These are phyloP conservation scores for Yasuhikotakia modesta DNA, from an alignment of 2,797 vertebrate genomes.

Conservation along the genomic window DNA sequence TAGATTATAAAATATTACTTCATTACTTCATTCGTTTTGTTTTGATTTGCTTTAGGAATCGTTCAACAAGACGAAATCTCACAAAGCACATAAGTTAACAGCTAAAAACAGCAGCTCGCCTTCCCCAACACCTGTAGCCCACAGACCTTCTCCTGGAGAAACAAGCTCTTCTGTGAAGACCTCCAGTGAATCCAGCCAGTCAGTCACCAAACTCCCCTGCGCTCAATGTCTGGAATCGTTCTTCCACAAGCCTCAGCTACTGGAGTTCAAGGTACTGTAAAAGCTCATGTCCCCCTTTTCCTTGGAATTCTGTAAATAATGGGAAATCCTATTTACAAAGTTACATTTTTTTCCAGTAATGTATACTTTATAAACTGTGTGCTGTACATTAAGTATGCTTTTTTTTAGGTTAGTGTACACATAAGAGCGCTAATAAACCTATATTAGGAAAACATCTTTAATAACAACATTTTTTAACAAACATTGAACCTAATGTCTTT, in stretches of 20 bases:
- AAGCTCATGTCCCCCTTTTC: too few relatives aligned
- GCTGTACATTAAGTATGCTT: too few relatives aligned
- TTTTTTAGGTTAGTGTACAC: too few relatives aligned
- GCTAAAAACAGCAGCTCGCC: background rate
- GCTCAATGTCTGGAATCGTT: conserved; percentile 83
- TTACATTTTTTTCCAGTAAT: background rate
- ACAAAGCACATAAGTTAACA: conserved; percentile 64
- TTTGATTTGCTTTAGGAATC: conserved; percentile 65
- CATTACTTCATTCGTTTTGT: too few relatives aligned
- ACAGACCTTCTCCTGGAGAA: conserved; percentile 21
- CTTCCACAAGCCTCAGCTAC: conserved; percentile 84
- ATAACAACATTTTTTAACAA: too few relatives aligned
- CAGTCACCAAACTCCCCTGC: conserved; percentile 81
- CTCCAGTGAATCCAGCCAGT: conserved; percentile 54
- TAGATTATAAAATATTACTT: too few relatives aligned
- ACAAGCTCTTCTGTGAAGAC: conserved; percentile 53
- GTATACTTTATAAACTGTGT: too few relatives aligned
- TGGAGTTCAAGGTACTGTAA: conserved; percentile 87
- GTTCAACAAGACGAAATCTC: conserved; percentile 68
- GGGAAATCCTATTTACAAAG: background rate
- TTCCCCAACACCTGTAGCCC: conserved; percentile 8
- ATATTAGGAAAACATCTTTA: too few relatives aligned
- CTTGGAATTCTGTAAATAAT: background rate
- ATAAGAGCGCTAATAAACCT: too few relatives aligned
- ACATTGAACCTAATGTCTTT: too few relatives aligned